Evolutionary conservation across 2,797 vertebrate species (phyloP).

Genomic region (Harpagifer antarcticus): DNA sequence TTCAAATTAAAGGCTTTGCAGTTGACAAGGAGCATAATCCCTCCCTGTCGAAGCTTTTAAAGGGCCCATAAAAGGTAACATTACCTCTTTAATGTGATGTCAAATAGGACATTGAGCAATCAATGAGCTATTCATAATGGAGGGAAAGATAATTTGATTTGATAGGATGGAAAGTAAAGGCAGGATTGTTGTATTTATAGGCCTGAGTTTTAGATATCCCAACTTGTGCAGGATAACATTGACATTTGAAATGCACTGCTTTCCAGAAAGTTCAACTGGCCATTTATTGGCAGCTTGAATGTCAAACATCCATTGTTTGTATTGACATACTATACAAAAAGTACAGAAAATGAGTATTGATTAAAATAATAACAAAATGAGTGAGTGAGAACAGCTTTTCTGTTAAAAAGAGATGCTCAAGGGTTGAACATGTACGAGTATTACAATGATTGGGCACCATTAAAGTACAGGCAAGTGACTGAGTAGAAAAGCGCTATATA

Average conservation of each 20-base stretch:
- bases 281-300: neutral
- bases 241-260: neutral
- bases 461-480: neutral
- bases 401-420: neutral
- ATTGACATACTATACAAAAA: neutral
- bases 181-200: neutral
- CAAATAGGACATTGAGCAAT: slow-evolving; percentile 7
- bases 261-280: neutral
- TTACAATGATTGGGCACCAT: neutral
- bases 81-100: slow-evolving; percentile 23
- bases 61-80: neutral
- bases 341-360: neutral
- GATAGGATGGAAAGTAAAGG: neutral
- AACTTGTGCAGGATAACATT: neutral
- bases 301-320: neutral
- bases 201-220: neutral
- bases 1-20: slow-evolving; percentile 17
- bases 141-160: slow-evolving; percentile 5
- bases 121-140: slow-evolving; percentile 10
- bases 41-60: slow-evolving; percentile 1
- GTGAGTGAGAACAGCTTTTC: neutral
- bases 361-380: neutral
- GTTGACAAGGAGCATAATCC: neutral
- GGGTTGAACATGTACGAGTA: neutral
- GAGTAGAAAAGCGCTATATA: no score